Percentiles rank a stretch among this genome's conserved stretches.
These are phyloP conservation scores for Streptopelia turtur DNA, from an alignment of 2,797 vertebrate species.

Conservation along the genomic window DNA sequence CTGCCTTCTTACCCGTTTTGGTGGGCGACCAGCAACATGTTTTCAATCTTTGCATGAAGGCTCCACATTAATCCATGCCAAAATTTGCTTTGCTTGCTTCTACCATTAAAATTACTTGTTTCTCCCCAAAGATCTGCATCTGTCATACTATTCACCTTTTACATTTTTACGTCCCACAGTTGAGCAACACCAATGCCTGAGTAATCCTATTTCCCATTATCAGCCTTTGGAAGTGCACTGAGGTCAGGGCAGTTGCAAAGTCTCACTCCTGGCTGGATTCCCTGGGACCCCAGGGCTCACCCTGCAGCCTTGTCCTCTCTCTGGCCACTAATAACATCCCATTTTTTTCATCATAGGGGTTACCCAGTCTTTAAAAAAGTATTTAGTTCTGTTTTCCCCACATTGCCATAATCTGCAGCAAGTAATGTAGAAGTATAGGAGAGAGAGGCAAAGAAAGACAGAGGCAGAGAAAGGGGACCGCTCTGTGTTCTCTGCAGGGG, in stretches of 20 bases:
- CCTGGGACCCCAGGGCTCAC: neutral
- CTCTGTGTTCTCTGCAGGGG: neutral
- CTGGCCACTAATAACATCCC: neutral
- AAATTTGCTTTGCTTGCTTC: constrained; percentile 62
- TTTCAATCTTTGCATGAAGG: constrained; percentile 61
- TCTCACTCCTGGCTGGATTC: neutral
- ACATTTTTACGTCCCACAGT: constrained; percentile 65
- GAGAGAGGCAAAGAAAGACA: neutral
- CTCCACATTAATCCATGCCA: constrained; percentile 62
- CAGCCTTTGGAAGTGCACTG: neutral
- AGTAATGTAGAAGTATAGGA: neutral
- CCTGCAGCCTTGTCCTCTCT: neutral
- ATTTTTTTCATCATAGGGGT: neutral
- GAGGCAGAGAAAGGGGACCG: neutral
- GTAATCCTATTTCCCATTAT: constrained; percentile 55
- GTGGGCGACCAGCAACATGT: constrained; percentile 5
- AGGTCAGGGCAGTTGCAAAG: neutral
- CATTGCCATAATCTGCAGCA: neutral
- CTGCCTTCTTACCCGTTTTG: neutral
- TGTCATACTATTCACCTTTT: constrained; percentile 66
- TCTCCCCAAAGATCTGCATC: constrained; percentile 60
- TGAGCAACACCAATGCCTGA: constrained; percentile 56
- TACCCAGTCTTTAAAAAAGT: neutral
- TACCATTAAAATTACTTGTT: constrained; percentile 64
- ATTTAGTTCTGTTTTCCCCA: neutral